These are phyloP conservation scores for Drosophila dunni DNA, from an alignment of 1,140 invertebrate genomes.

Conservation along the genomic window DNA sequence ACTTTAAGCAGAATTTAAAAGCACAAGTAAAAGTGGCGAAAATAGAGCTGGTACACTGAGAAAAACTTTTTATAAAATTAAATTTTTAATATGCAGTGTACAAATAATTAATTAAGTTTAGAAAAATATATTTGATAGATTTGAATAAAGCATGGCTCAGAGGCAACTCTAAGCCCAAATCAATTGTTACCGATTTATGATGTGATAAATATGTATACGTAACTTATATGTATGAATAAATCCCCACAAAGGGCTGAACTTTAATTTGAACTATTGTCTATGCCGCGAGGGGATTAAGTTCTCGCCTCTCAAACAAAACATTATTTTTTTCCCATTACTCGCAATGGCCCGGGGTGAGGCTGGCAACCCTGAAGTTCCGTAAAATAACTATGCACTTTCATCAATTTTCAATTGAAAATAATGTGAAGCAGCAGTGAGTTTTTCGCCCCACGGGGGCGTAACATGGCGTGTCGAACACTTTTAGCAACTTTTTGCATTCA, in stretches of 20 bases:
- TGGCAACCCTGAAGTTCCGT: neutral
- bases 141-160: too few relatives aligned
- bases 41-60: too few relatives aligned
- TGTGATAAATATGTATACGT: neutral
- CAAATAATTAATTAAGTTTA: too few relatives aligned
- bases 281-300: constrained; percentile 4
- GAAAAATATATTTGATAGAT: too few relatives aligned
- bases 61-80: too few relatives aligned
- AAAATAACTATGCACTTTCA: constrained; percentile 11
- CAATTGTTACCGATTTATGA: too few relatives aligned
- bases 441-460: constrained; percentile 1
- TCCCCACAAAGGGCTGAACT: neutral
- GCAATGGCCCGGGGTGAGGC: neutral
- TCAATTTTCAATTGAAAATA: constrained; percentile 53
- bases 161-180: too few relatives aligned
- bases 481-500: constrained; percentile 59
- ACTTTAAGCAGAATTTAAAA: too few relatives aligned
- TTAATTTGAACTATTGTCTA: neutral
- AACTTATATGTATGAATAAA: neutral
- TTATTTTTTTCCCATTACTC: constrained; percentile 13
- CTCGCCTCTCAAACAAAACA: constrained; percentile 3
- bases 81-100: too few relatives aligned
- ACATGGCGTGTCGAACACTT: constrained; percentile 29
- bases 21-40: too few relatives aligned
- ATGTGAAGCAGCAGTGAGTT: constrained; percentile 19